Evolutionary conservation across 2,797 vertebrate genomes (phyloP).

Genomic region (Melanogrammus aeglefinus): DNA sequence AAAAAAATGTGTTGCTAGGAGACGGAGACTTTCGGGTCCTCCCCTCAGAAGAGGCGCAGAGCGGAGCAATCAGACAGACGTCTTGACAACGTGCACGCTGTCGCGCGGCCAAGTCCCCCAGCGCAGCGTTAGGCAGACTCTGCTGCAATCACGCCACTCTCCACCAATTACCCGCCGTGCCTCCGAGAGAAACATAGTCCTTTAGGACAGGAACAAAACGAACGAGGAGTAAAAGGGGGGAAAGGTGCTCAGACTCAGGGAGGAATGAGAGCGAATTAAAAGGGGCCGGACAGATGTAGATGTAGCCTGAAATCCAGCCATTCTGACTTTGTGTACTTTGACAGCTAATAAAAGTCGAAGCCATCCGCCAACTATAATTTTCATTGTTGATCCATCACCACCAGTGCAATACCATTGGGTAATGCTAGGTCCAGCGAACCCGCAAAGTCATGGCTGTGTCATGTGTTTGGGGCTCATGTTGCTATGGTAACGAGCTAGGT

Average conservation of each 20-base stretch:
- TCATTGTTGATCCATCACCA: not conserved
- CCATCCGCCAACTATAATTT: not conserved
- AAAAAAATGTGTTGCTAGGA: constrained; percentile 55
- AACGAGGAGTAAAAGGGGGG: not conserved
- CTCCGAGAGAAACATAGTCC: not conserved
- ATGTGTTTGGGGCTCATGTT: not conserved
- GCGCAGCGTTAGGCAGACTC: not conserved
- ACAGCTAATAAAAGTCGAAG: not conserved
- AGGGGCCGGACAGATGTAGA: not conserved
- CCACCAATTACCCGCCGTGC: not conserved
- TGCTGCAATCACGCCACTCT: not conserved
- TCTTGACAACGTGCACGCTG: not conserved
- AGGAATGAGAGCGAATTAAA: not conserved
- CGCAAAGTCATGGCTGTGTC: not conserved
- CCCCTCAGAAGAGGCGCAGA: not conserved
- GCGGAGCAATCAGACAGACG: not conserved
- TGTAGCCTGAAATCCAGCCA: not conserved
- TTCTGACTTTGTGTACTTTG: not conserved
- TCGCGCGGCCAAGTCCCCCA: not conserved
- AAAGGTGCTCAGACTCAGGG: not conserved
- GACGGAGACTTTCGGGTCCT: constrained; percentile 35
- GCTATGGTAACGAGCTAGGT: not conserved
- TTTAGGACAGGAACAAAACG: no score
- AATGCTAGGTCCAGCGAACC: not conserved
- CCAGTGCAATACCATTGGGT: not conserved